Evolutionary conservation across 2,797 vertebrate genomes (phyloP).

Genomic region (Florisuga fusca): DNA sequence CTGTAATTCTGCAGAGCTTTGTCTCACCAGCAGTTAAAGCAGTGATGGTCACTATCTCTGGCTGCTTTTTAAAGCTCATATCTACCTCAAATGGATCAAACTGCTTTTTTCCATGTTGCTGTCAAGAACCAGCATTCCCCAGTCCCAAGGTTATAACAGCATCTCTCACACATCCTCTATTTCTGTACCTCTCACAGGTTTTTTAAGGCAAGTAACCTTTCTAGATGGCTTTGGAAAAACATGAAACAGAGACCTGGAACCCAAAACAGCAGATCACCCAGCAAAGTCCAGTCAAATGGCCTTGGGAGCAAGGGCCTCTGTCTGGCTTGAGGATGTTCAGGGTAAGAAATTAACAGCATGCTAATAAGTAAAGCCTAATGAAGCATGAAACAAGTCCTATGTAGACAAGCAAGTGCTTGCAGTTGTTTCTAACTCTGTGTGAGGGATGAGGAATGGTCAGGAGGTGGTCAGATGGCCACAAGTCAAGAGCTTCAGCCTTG

Average conservation of each 20-base stretch:
- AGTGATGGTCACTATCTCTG: no score
- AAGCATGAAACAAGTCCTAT: not conserved
- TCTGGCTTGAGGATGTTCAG: not conserved
- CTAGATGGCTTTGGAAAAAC: not conserved
- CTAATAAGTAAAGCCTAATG: not conserved
- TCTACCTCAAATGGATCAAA: not conserved
- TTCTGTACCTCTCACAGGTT: not conserved
- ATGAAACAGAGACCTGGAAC: not conserved
- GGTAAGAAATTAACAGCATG: not conserved
- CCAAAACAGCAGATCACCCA: not conserved
- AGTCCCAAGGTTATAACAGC: not conserved
- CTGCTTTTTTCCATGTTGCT: not conserved
- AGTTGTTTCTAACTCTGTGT: not conserved
- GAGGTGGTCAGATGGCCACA: not conserved
- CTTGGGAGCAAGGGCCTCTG: not conserved
- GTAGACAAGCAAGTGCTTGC: not conserved
- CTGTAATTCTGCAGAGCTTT: not conserved
- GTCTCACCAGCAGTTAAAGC: not conserved
- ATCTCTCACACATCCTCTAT: not conserved
- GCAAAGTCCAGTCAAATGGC: not conserved
- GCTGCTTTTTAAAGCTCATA: not conserved
- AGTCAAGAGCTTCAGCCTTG: not conserved
- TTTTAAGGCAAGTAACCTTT: not conserved
- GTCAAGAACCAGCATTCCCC: not conserved
- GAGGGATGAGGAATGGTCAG: not conserved